These are phyloP conservation scores for Myiotriccus ornatus DNA, from an alignment of 2,797 vertebrate genomes.

Conservation along the genomic window DNA sequence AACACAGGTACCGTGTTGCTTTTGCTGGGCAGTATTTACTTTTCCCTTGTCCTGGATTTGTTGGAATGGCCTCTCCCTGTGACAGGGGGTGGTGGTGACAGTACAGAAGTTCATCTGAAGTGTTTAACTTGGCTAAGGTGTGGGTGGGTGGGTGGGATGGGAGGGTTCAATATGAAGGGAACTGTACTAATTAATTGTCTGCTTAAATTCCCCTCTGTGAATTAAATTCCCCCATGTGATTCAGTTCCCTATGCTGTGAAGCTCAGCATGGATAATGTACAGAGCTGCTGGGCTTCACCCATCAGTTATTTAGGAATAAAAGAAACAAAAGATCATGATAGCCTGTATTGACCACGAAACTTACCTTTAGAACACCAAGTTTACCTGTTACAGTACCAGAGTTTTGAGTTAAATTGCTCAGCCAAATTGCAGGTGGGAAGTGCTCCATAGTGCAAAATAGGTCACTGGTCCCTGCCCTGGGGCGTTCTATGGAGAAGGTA, in stretches of 20 bases:
- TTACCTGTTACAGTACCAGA: not conserved
- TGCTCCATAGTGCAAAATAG: not conserved
- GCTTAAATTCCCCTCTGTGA: not conserved
- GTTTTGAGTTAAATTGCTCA: conserved; percentile 21
- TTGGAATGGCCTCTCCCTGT: not conserved
- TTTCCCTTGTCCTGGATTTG: not conserved
- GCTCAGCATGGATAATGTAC: not conserved
- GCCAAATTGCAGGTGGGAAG: not conserved
- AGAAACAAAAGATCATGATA: not conserved
- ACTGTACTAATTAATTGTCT: not conserved
- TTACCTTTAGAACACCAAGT: not conserved
- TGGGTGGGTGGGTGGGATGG: not conserved
- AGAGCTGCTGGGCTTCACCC: not conserved
- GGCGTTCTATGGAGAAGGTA: not conserved
- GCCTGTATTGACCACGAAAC: not conserved
- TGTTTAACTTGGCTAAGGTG: not conserved
- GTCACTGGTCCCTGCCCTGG: not conserved
- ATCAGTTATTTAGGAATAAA: not conserved
- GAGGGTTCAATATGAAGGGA: not conserved
- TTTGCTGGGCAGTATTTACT: conserved; percentile 34
- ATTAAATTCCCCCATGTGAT: not conserved
- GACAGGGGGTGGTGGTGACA: not conserved
- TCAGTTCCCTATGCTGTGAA: not conserved
- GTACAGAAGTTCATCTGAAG: not conserved
- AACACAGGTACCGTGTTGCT: conserved; percentile 11